These are phyloP conservation scores for Drosophila tripunctata DNA, from an alignment of 2,888 invertebrate genomes.

Conservation along the genomic window DNA sequence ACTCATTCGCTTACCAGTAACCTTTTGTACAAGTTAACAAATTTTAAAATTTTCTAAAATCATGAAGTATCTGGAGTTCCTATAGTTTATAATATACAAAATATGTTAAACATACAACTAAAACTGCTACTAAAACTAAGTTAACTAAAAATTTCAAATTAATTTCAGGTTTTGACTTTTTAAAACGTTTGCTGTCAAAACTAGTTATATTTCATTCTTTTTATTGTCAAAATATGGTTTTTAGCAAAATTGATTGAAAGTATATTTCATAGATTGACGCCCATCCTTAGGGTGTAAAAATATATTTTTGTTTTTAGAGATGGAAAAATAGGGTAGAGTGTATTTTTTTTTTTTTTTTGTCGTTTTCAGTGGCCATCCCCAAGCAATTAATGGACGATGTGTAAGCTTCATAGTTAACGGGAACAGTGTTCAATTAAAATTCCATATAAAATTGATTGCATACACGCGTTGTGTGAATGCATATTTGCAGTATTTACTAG, in stretches of 20 bases:
- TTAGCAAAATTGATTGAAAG: slow-evolving; percentile 9
- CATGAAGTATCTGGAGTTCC: no score
- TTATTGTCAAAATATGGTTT: not conserved
- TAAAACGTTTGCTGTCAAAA: no score
- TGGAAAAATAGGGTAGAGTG: no score
- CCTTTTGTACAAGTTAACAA: no score
- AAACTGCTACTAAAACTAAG: no score
- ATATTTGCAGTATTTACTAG: slow-evolving; percentile 33
- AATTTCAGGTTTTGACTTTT: no score
- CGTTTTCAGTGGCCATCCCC: slow-evolving; percentile 19
- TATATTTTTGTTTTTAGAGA: not conserved
- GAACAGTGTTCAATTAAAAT: slow-evolving; percentile 52
- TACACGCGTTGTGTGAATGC: slow-evolving; percentile 16
- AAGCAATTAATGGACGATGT: slow-evolving; percentile 37
- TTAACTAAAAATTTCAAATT: no score
- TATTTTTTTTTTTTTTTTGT: slow-evolving; percentile 5
- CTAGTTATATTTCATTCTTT: no score
- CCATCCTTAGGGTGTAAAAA: not conserved
- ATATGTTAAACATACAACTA: no score
- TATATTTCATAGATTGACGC: slow-evolving; percentile 1
- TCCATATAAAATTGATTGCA: slow-evolving; percentile 49
- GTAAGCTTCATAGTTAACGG: slow-evolving; percentile 24
- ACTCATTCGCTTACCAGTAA: no score
- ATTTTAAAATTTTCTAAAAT: no score
- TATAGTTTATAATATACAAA: no score